A percentile compares a stretch with the other conserved stretches of the same genome.
These are phyloP conservation scores for Pseudoips prasinana DNA, from an alignment of 2,888 invertebrate genomes.

Conservation along the genomic window DNA sequence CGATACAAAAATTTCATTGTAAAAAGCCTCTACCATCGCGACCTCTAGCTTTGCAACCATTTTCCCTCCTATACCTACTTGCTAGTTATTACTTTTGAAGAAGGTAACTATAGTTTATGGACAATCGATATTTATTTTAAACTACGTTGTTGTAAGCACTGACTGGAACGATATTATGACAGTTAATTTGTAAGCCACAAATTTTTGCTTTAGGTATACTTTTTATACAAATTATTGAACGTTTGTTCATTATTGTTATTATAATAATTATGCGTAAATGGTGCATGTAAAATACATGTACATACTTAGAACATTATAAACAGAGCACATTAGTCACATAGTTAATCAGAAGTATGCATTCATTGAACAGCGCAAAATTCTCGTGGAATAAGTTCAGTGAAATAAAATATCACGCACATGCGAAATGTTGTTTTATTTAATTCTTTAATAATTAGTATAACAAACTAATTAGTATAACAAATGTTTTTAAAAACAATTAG, in stretches of 20 bases:
- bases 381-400: conserved; percentile 70
- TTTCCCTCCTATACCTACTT: too few relatives aligned
- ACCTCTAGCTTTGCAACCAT: too few relatives aligned
- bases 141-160: conserved; percentile 41
- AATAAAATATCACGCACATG: conserved; percentile 81
- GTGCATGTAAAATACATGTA: conserved; percentile 46
- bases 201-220: conserved; percentile 58
- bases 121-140: conserved; percentile 31
- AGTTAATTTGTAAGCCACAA: conserved; percentile 43
- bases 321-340: conserved; percentile 75
- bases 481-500: too few relatives aligned
- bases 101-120: conserved; percentile 4
- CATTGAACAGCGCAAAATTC: conserved; percentile 68
- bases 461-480: too few relatives aligned
- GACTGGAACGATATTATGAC: conserved; percentile 43
- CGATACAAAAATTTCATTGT: too few relatives aligned
- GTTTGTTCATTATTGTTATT: conserved; percentile 61
- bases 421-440: conserved; percentile 67
- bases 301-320: conserved; percentile 59
- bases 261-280: conserved; percentile 40
- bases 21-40: too few relatives aligned
- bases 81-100: too few relatives aligned
- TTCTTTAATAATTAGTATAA: too few relatives aligned
- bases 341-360: conserved; percentile 63
- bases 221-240: conserved; percentile 66